Percentiles rank a stretch among this genome's conserved stretches.
Conservation (phyloP, 2,113 vertebrate species). For the Alouatta palliata region DNA sequence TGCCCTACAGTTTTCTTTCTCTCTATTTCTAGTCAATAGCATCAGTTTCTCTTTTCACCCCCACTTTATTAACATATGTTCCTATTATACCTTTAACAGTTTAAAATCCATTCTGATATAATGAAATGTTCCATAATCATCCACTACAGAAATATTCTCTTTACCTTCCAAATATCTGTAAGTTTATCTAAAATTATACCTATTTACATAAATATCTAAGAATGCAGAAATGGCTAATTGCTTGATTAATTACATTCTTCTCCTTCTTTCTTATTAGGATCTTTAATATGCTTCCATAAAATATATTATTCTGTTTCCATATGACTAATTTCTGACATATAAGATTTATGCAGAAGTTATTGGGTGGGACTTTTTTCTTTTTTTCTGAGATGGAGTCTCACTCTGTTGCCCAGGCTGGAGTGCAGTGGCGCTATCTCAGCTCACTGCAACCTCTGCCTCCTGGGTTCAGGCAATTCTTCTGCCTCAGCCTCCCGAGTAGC, state of each 20-base stretch:
- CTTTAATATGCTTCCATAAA: not conserved
- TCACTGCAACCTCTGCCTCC: too few relatives aligned
- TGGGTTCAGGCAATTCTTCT: too few relatives aligned
- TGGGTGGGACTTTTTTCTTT: not conserved
- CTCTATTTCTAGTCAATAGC: not conserved
- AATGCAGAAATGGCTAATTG: not conserved
- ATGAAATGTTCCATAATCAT: not conserved
- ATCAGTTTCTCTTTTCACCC: not conserved
- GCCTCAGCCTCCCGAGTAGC: too few relatives aligned
- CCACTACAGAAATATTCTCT: not conserved
- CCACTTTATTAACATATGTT: too few relatives aligned
- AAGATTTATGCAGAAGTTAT: not conserved
- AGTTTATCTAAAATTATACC: not conserved
- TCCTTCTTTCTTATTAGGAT: not conserved
- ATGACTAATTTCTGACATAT: not conserved
- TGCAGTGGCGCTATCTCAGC: too few relatives aligned
- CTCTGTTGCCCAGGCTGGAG: too few relatives aligned
- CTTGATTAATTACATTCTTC: not conserved
- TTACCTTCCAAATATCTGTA: not conserved
- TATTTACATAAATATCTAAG: not conserved
- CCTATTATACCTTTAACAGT: not conserved
- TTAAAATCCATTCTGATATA: not conserved
- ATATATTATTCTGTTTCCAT: not conserved
- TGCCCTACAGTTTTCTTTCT: not conserved
- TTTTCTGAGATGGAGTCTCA: too few relatives aligned